phyloP scores from a whole-genome alignment of 2,797 vertebrate species.

The Borostomias antarcticus region DNA sequence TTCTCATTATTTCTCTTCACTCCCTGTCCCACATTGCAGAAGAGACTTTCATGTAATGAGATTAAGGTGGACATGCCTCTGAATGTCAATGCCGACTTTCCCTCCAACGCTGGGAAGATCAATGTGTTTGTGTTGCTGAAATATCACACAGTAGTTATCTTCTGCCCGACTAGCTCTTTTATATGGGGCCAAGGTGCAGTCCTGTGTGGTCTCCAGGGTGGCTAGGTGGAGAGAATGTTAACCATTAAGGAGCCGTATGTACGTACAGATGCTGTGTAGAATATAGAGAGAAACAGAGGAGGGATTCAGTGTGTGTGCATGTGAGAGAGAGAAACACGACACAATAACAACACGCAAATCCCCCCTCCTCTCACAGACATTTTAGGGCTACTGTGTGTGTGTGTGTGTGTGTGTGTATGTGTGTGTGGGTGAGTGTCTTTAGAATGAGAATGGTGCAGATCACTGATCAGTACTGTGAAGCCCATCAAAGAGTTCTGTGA shows the following conservation, averaged over 20 bases:
- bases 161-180: conserved; percentile 12
- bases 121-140: conserved; percentile 51
- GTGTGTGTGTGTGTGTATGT: too few species aligned
- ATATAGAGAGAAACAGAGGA: not conserved
- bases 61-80: conserved; percentile 52
- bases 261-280: too few species aligned
- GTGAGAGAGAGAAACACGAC: not conserved
- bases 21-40: conserved; percentile 18
- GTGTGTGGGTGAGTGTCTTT: too few species aligned
- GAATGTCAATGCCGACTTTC: conserved; percentile 63
- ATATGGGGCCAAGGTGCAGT: conserved; percentile 5
- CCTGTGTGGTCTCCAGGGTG: not conserved
- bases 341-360: not conserved
- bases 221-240: not conserved
- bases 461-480: too few species aligned
- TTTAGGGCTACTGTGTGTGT: too few species aligned
- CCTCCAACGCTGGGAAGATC: conserved; percentile 65
- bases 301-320: too few species aligned
- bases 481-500: too few species aligned
- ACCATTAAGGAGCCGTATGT: not conserved
- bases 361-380: too few species aligned
- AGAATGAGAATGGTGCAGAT: too few species aligned
- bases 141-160: conserved; percentile 46
- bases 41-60: conserved; percentile 50
- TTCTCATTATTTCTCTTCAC: conserved; percentile 19